A percentile compares a stretch with the other conserved stretches of the same genome.
Conservation (phyloP, 2,888 invertebrate genomes). For the Phlogophora meticulosa region DNA sequence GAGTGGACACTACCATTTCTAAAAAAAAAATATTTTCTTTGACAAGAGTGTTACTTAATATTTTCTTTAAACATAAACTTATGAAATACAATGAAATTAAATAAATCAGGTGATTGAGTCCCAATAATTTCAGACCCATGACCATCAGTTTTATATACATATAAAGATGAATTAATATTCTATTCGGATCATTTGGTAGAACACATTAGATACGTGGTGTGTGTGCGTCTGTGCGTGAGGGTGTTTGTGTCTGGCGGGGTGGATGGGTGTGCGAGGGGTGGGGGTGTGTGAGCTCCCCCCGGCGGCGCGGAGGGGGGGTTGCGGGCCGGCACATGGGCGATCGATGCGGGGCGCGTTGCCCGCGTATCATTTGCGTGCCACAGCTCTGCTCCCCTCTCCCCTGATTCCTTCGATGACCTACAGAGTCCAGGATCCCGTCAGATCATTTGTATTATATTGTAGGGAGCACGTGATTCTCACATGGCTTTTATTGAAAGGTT, state of each 20-base stretch:
- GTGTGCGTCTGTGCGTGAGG: slow-evolving; percentile 82
- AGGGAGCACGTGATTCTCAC: slow-evolving; percentile 68
- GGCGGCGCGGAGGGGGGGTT: slow-evolving; percentile 68
- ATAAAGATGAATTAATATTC: slow-evolving; percentile 82
- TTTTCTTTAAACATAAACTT: neutral
- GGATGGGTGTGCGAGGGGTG: slow-evolving; percentile 56
- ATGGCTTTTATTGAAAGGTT: slow-evolving; percentile 62
- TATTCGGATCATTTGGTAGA: slow-evolving; percentile 88
- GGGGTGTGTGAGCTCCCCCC: slow-evolving; percentile 67
- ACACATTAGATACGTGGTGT: slow-evolving; percentile 84
- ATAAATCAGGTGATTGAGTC: neutral
- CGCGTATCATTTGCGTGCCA: slow-evolving; percentile 89
- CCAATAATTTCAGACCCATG: slow-evolving; percentile 21
- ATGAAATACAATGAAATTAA: neutral
- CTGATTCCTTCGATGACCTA: slow-evolving; percentile 74
- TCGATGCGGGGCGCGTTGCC: slow-evolving; percentile 87
- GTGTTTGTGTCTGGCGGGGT: slow-evolving; percentile 78
- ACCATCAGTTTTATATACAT: slow-evolving; percentile 54
- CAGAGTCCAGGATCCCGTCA: slow-evolving; percentile 61
- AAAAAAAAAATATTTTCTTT: neutral
- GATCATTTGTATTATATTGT: slow-evolving; percentile 54
- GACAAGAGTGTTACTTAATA: slow-evolving; percentile 5
- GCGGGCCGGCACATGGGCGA: slow-evolving; percentile 81
- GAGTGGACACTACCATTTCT: slow-evolving; percentile 4
- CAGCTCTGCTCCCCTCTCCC: slow-evolving; percentile 74